Base-by-base conservation (phyloP, 53 echinoderm and acorn worm genomes). In the Arbacia lixula region DNA sequence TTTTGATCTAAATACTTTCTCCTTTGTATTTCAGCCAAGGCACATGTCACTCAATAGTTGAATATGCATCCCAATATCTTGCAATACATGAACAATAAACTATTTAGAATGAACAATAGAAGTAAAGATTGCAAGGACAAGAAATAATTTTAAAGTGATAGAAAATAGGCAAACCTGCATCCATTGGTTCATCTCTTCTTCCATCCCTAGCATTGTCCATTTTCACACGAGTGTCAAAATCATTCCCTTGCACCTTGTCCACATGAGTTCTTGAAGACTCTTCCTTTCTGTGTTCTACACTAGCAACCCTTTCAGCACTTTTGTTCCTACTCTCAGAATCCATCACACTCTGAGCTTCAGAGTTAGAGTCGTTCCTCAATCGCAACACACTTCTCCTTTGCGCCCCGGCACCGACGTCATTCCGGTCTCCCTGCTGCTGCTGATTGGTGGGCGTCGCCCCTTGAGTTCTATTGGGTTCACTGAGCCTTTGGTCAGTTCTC, bases 401-500 rank as follows among this genome's bases (percentile, higher is more conserved):
- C 1, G 53, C 53, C 12, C 28, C 79, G 40, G 25, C 79, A 40
- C 25, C 60, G 38, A 24, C 28, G 19, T 78, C 60, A 14, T 11
- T 78, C 39, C 27, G 46, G 28, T 78, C 79, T 43, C 37, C 60
- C 27, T 27, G 58, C 31, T 75, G 53, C 79, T 38, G 75, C 31
- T 75, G 54, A 54, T 20, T 46, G 24, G 46, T 43, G 40, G 46
- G 41, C 38, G 46, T 43, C 46, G 3, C 41, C 41, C 33, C 75
- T 74, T 29, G 75, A 53, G 75, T 75, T 54, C 75, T 75, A 36
- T 75, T 75, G 40, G 71, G 41, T 36, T 75, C 75, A 52, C 53
- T 53, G 36, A 53, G n/a, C 53, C 36, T 75, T 75, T 75, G 58
- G 36, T 78, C 79, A 78, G 79, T 78, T 78, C 79, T 57, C 1